Conservation (phyloP, 2,888 invertebrate genomes). For the Atrina japonica region DNA sequence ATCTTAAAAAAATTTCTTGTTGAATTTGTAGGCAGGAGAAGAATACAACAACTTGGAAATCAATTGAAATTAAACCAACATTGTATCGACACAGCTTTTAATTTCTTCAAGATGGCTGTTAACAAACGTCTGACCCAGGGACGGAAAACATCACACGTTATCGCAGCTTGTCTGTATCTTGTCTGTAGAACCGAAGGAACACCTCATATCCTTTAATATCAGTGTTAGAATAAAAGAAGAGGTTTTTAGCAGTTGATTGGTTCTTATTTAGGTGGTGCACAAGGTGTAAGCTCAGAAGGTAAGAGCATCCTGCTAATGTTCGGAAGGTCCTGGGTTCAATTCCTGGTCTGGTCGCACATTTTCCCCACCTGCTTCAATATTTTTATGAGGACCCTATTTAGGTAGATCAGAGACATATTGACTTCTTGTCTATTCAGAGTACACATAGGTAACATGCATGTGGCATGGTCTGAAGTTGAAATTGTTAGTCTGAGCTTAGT, state of each 20-base stretch:
- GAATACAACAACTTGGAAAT: constrained; percentile 91
- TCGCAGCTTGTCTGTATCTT: constrained; percentile 98
- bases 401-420: too few relatives aligned
- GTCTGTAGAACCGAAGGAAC: constrained; percentile 97
- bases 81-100: constrained; percentile 93
- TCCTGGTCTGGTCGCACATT: too few relatives aligned
- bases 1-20: too few relatives aligned
- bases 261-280: too few relatives aligned
- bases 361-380: too few relatives aligned
- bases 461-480: too few relatives aligned
- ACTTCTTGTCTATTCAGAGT: too few relatives aligned
- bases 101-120: constrained; percentile 82
- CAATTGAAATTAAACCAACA: constrained; percentile 93
- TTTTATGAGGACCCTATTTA: not conserved
- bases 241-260: not conserved
- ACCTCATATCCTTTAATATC: constrained; percentile 87
- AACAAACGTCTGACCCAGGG: constrained; percentile 88
- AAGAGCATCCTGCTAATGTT: too few relatives aligned
- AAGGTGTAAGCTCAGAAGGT: too few relatives aligned
- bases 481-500: too few relatives aligned
- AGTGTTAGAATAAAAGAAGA: not conserved
- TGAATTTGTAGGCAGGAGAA: constrained; percentile 84
- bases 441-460: too few relatives aligned
- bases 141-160: constrained; percentile 92
- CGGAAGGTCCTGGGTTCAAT: too few relatives aligned